These are phyloP conservation scores for Ictalurus punctatus DNA, from an alignment of 2,113 vertebrate genomes.

Conservation along the genomic window DNA sequence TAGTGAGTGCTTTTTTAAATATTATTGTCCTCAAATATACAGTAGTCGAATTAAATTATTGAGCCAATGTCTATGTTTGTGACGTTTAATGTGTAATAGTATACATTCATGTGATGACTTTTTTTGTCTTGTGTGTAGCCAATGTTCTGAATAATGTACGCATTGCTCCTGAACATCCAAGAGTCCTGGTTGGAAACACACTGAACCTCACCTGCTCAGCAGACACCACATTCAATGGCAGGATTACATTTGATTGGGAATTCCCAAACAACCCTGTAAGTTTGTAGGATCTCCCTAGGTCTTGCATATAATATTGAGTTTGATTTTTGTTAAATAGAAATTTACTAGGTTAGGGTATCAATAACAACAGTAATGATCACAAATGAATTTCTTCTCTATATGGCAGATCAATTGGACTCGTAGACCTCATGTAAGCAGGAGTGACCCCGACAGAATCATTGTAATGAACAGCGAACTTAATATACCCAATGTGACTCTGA, in stretches of 20 bases:
- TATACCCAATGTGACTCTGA: conserved; percentile 75
- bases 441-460: accelerated
- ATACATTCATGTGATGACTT: not conserved
- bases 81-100: not conserved
- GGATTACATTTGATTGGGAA: conserved; percentile 75
- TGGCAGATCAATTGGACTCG: conserved; percentile 59
- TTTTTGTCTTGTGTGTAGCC: conserved; percentile 44
- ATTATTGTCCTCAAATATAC: not conserved
- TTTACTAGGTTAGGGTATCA: not conserved
- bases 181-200: conserved; percentile 76
- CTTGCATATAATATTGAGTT: not conserved
- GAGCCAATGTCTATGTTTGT: not conserved
- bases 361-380: not conserved
- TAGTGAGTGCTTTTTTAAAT: conserved; percentile 71
- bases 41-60: not conserved
- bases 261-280: conserved; percentile 62
- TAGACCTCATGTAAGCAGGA: not conserved
- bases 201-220: conserved; percentile 77
- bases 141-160: conserved; percentile 53
- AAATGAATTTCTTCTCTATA: conserved; percentile 21
- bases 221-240: conserved; percentile 74
- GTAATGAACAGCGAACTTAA: conserved; percentile 62
- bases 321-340: not conserved
- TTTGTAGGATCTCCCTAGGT: conserved; percentile 2
- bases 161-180: conserved; percentile 59